phyloP scores from a whole-genome alignment of 1,140 invertebrate genomes.

The Microplitis demolitor region DNA sequence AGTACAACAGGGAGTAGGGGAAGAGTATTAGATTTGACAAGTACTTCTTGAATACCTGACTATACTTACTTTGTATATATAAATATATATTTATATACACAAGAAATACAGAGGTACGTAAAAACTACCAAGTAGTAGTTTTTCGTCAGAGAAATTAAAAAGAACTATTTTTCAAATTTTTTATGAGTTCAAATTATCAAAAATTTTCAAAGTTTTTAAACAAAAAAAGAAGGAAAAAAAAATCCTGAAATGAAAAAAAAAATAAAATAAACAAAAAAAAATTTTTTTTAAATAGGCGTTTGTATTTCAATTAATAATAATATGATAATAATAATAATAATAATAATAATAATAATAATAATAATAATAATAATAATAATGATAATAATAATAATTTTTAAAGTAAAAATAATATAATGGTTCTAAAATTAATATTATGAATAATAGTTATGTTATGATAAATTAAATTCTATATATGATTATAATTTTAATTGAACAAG shows the following conservation, averaged over 20 bases:
- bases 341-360: no score
- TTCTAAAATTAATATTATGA: conserved; percentile 15
- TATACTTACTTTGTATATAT: neutral
- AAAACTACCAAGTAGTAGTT: no score
- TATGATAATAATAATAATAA: no score
- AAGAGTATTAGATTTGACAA: conserved; percentile 14
- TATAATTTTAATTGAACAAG: conserved; percentile 37
- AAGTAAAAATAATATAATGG: conserved; percentile 34
- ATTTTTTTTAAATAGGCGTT: conserved; percentile 47
- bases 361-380: conserved; percentile 39
- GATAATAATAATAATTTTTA: conserved; percentile 37
- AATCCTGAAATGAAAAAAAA: neutral
- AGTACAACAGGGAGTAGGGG: neutral
- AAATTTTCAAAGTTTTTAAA: neutral
- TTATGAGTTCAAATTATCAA: no score
- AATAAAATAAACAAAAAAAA: conserved; percentile 13
- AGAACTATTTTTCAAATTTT: no score
- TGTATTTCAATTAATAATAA: conserved; percentile 42
- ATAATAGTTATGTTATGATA: conserved; percentile 34
- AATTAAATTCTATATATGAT: conserved; percentile 35
- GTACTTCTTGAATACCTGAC: conserved; percentile 21
- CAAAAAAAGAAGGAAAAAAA: conserved; percentile 5
- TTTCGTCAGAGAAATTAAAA: no score
- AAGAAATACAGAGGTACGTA: no score
- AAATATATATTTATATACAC: no score